Evolutionary conservation across 1,140 invertebrate genomes (phyloP), one percentile per base, ranked within the genome.

Genomic region (Babylonia areolata): DNA sequence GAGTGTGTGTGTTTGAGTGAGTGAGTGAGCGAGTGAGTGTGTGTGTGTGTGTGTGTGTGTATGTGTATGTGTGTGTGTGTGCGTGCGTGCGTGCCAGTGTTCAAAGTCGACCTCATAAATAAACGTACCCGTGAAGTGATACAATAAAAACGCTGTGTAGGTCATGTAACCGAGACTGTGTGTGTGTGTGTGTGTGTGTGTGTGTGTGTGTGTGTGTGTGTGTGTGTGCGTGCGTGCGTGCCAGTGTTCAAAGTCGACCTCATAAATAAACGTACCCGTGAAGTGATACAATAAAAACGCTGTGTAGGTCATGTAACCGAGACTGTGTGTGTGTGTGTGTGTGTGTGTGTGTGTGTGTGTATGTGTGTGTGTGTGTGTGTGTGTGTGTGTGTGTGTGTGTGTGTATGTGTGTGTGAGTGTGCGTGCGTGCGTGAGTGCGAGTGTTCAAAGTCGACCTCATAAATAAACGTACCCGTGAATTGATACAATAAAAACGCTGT

Each of bases 21-120:
- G n/a, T n/a, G n/a, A n/a, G n/a, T n/a, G n/a, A n/a, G n/a, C n/a
- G n/a, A n/a, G n/a, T n/a, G 54, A 15, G 54, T 58, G 54, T 58
- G 54, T 58, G 54, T 58, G 54, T 58, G 54, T 58, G 54, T 58
- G 54, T 58, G 54, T 58, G 54, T 58, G 54, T 58, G 54, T 58
- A 28, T 58, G 54, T 58, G 54, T 58, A 28, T 58, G 54, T 58
- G 54, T 28, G 12, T 15, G 54, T 58, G 54, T 58, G 54, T 58
- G 54, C 28, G 54, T 58, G 54, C 28, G 54, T 58, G 54, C 28
- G 54, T 58, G 54, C 28, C 12, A 15, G 54, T 58, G 12, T 58
- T 12, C 12, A 28, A 12, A 58, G 54, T 58, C 54, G 12, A 15
- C 54, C 12, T 12, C 12, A 12, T 58, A 12, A 58, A 12, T 58